Percentiles rank a stretch among this genome's conserved stretches.
Conservation (phyloP, 2,113 vertebrate genomes). For the Xerus inauris region DNA sequence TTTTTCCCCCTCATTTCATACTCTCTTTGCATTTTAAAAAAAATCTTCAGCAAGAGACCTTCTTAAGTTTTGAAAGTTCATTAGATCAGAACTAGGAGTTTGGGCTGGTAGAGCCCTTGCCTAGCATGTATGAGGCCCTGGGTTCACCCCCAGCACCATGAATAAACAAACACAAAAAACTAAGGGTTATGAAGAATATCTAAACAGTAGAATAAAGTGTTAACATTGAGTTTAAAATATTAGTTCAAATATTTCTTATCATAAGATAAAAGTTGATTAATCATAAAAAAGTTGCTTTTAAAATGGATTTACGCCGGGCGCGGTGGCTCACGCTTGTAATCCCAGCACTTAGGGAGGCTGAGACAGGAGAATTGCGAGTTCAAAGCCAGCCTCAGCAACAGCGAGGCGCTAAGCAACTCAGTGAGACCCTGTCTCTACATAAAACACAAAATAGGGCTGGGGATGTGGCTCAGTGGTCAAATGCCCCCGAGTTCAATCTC, state of each 20-base stretch:
- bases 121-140: neutral
- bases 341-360: no score
- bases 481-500: no score
- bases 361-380: no score
- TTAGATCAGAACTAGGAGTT: neutral
- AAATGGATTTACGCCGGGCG: neutral
- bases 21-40: neutral
- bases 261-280: neutral
- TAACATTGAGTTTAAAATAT: neutral
- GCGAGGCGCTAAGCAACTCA: no score
- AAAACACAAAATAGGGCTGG: no score
- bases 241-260: slow-evolving; percentile 4
- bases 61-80: neutral
- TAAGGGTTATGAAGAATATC: neutral
- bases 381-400: no score
- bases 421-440: no score
- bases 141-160: no score
- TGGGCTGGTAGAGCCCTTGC: neutral
- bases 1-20: neutral
- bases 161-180: neutral
- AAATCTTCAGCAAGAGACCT: neutral
- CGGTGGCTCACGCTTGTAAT: no score
- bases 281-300: neutral
- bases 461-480: no score
- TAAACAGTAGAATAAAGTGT: neutral